Conservation (phyloP, 1,140 invertebrate species). For the Pachyrhynchus sulphureomaculatus region DNA sequence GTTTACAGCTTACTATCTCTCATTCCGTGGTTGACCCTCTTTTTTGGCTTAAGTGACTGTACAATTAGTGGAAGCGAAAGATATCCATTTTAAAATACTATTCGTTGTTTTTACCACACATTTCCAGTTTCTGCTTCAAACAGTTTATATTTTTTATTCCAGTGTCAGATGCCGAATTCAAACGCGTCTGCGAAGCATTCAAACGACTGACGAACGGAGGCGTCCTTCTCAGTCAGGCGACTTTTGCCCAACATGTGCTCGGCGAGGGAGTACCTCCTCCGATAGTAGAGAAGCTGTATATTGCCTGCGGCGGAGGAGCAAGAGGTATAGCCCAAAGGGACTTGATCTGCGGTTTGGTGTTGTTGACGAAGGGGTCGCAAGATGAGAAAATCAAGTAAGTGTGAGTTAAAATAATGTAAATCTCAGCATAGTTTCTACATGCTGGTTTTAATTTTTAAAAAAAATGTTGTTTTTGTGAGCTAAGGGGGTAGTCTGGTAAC, state of each 20-base stretch:
- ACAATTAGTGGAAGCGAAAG: too few relatives aligned
- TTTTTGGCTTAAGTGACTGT: too few relatives aligned
- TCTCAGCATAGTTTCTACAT: too few relatives aligned
- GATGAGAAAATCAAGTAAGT: conserved; percentile 86
- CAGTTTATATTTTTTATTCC: conserved; percentile 37
- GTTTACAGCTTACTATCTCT: too few relatives aligned
- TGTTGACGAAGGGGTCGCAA: conserved; percentile 77
- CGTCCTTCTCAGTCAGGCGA: conserved; percentile 67
- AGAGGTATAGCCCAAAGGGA: conserved; percentile 83
- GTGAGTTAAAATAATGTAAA: too few relatives aligned
- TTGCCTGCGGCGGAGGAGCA: conserved; percentile 75
- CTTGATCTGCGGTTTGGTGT: conserved; percentile 77
- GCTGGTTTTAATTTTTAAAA: too few relatives aligned
- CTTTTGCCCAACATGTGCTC: conserved; percentile 79
- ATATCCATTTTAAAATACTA: too few relatives aligned
- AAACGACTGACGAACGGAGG: conserved; percentile 73
- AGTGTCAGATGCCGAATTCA: conserved; percentile 80
- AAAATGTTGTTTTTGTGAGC: too few relatives aligned
- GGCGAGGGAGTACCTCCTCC: conserved; percentile 77
- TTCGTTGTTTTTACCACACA: too few relatives aligned
- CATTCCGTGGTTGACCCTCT: too few relatives aligned
- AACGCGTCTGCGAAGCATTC: conserved; percentile 81
- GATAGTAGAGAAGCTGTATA: conserved; percentile 78
- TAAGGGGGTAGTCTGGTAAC: too few relatives aligned
- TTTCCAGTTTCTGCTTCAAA: not conserved